Conservation (phyloP, 2,888 invertebrate species). For the Eutolmus rufibarbis region DNA sequence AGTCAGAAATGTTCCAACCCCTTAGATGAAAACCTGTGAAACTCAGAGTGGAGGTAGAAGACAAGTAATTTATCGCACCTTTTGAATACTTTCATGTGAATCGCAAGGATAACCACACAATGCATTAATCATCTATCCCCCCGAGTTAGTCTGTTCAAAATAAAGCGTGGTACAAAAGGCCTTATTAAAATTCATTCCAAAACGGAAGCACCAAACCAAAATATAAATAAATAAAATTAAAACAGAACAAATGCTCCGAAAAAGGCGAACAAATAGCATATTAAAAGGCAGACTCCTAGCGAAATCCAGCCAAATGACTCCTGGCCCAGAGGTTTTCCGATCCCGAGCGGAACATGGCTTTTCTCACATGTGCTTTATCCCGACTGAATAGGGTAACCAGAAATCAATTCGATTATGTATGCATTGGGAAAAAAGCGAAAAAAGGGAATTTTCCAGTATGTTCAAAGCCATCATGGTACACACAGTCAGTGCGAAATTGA, state of each 20-base stretch:
- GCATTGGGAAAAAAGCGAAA: neutral
- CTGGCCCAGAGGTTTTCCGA: neutral
- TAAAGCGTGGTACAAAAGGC: neutral
- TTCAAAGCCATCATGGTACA: neutral
- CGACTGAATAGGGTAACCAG: neutral
- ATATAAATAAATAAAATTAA: neutral
- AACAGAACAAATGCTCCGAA: neutral
- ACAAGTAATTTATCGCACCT: neutral
- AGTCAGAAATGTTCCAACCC: neutral
- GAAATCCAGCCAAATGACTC: neutral
- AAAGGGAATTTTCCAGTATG: neutral
- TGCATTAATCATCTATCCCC: neutral
- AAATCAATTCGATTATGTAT: neutral
- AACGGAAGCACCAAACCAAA: neutral
- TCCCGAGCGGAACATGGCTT: neutral
- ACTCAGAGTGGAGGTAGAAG: neutral
- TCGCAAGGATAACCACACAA: neutral
- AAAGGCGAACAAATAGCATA: neutral
- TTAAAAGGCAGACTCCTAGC: neutral
- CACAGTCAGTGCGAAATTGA: neutral
- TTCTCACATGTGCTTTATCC: neutral
- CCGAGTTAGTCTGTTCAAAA: neutral
- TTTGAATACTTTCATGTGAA: neutral
- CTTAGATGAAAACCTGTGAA: neutral
- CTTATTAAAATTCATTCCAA: neutral